Evolutionary conservation across 2,797 vertebrate species (phyloP), one percentile per base, ranked within the genome.

Genomic region (Pantherophis vulpinus): DNA sequence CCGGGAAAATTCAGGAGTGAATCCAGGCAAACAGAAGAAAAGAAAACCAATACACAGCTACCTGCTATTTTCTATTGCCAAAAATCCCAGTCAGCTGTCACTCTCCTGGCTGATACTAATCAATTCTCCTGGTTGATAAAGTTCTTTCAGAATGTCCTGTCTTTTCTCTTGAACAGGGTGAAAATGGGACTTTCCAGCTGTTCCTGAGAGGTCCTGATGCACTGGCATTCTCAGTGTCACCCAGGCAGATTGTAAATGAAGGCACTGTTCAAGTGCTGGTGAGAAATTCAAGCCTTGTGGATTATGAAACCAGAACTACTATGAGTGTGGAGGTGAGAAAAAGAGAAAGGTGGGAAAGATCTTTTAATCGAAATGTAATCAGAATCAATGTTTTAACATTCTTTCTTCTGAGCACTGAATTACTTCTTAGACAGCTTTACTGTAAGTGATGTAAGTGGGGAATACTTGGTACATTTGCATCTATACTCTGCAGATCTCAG

Each of bases 281-380:
- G 95, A 97, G 86, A 87, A 29, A 97, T 23, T 92, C 98, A 0
- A 6, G 20, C 0, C 37, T 95, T 23, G 96, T 99, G 95, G 99
- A 99, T 97, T 99, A 97, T 6, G 99, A 99, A 96, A 95, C 83
- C 93, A 94, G 89, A 94, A 61, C 27, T 8, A 95, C 61, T 66
- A 98, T 99, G 97, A 10, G 91, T 87, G 95, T 99, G 47, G 56
- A 98, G 98, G 99, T 99, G 95, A 94, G 96, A 89, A 63, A 51
- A 87, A 32, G 9, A 25, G 32, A 87, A 86, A n/a, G 5, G 0
- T 10, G 70, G 37, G 66, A 79, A 42, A 79, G 37, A 79, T 42
- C 74, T 18, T 79, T 79, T 79, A 37, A 23, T 42, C 9, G 1
- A 79, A 47, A 47, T 11, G 20, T 47, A 37, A 29, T 5, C 47